Percentiles rank a stretch among this genome's conserved stretches.
Conservation (phyloP, 2,888 invertebrate species). For the Drosophila phalerata region DNA sequence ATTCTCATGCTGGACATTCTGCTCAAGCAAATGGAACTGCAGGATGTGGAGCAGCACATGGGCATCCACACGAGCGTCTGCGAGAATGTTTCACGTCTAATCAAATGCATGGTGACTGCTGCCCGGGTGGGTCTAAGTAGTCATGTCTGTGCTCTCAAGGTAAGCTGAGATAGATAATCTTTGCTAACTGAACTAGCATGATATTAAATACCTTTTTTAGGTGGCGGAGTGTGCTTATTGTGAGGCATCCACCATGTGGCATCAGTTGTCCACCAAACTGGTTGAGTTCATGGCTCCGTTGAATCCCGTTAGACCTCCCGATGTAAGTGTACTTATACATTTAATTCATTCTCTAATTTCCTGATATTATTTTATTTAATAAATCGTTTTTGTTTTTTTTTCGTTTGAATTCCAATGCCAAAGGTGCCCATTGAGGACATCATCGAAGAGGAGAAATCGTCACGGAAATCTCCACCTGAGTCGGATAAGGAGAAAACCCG, state of each 20-base stretch:
- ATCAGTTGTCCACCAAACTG: constrained; percentile 93
- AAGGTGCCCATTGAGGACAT: constrained; percentile 89
- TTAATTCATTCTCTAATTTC: not conserved
- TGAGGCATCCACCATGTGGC: constrained; percentile 97
- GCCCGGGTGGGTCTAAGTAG: constrained; percentile 89
- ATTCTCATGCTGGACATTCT: constrained; percentile 98
- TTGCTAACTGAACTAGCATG: no score
- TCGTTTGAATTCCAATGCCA: not conserved
- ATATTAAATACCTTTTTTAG: constrained; percentile 47
- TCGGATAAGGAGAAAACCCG: constrained; percentile 89
- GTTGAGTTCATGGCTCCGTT: constrained; percentile 92
- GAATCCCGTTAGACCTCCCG: constrained; percentile 90
- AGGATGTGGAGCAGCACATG: constrained; percentile 92
- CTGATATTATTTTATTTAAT: not conserved
- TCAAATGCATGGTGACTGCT: constrained; percentile 91
- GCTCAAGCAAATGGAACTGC: constrained; percentile 96
- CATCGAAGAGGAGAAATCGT: constrained; percentile 88
- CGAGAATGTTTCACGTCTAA: constrained; percentile 90
- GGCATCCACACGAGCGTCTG: constrained; percentile 92
- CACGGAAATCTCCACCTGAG: constrained; percentile 90
- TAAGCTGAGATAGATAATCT: constrained; percentile 28
- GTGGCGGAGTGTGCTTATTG: constrained; percentile 94
- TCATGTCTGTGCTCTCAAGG: constrained; percentile 87
- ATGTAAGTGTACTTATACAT: constrained; percentile 87
- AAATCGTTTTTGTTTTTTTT: no score